These are phyloP conservation scores for Enteromius paludinosus DNA, from an alignment of 2,797 vertebrate species.

Conservation along the genomic window DNA sequence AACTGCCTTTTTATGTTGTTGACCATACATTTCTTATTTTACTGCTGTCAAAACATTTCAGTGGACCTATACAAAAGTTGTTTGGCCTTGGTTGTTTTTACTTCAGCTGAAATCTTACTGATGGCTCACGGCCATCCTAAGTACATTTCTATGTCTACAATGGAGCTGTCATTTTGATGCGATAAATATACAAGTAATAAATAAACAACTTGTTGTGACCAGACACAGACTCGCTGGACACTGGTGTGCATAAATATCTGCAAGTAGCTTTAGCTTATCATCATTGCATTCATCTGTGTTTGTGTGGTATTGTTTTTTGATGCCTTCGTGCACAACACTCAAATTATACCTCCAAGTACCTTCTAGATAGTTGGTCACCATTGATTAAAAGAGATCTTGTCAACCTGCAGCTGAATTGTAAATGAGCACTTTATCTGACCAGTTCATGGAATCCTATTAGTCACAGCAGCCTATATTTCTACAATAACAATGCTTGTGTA, in stretches of 20 bases:
- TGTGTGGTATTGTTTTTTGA: neutral
- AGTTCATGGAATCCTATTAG: neutral
- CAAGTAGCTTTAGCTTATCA: neutral
- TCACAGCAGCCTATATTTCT: neutral
- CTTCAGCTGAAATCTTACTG: neutral
- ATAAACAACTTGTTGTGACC: neutral
- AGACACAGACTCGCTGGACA: neutral
- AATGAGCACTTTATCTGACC: slow-evolving; percentile 4
- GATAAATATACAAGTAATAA: neutral
- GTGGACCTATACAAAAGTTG: neutral
- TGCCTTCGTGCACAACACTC: neutral
- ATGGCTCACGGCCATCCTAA: neutral
- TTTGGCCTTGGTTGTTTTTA: neutral
- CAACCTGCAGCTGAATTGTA: neutral
- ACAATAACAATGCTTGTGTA: neutral
- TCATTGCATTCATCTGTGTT: neutral
- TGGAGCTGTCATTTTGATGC: neutral
- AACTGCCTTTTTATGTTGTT: neutral
- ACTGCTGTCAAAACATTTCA: neutral
- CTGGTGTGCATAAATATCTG: neutral
- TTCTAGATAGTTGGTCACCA: slow-evolving; percentile 3
- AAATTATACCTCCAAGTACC: neutral
- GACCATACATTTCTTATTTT: neutral
- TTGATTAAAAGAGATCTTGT: neutral
- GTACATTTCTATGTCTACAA: neutral